phyloP scores from a whole-genome alignment of 2,113 vertebrate genomes.

The Phalacrocorax pelagicus region DNA sequence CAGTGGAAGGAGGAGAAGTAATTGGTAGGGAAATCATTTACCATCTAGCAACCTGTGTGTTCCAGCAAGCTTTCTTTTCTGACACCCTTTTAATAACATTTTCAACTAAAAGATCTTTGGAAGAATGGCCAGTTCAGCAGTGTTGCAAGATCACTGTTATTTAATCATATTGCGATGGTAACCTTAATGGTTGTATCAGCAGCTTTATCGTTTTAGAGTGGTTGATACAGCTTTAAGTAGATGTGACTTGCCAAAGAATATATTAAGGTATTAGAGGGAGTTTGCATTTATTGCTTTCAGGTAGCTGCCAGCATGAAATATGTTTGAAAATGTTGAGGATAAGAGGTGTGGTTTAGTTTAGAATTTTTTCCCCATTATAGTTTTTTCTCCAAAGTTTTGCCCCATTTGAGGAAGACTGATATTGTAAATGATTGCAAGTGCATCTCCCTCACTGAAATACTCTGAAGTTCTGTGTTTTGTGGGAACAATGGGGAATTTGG shows the following conservation, averaged over 20 bases:
- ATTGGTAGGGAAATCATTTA: not conserved
- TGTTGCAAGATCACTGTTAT: not conserved
- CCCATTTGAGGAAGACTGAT: not conserved
- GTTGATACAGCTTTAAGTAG: not conserved
- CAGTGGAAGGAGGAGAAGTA: not conserved
- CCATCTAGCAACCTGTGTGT: not conserved
- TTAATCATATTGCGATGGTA: conserved; percentile 4
- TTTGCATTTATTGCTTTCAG: not conserved
- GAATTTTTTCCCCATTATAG: not conserved
- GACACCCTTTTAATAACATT: not conserved
- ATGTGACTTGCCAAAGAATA: conserved; percentile 12
- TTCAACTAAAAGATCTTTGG: not conserved
- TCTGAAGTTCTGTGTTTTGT: not conserved
- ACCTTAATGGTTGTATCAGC: not conserved
- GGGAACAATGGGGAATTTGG: not conserved
- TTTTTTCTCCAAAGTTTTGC: not conserved
- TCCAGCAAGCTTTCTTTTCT: not conserved
- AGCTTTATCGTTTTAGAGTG: not conserved
- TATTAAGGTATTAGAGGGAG: conserved; percentile 24
- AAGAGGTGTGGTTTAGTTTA: not conserved
- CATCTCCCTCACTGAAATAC: not conserved
- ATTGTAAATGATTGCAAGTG: not conserved
- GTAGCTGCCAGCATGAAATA: not conserved
- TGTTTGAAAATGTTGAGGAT: not conserved
- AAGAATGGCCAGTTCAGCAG: not conserved